Evolutionary conservation across 1,140 invertebrate species (phyloP), one percentile per base, ranked within the genome.

Genomic region (Drosophila ohnishii): DNA sequence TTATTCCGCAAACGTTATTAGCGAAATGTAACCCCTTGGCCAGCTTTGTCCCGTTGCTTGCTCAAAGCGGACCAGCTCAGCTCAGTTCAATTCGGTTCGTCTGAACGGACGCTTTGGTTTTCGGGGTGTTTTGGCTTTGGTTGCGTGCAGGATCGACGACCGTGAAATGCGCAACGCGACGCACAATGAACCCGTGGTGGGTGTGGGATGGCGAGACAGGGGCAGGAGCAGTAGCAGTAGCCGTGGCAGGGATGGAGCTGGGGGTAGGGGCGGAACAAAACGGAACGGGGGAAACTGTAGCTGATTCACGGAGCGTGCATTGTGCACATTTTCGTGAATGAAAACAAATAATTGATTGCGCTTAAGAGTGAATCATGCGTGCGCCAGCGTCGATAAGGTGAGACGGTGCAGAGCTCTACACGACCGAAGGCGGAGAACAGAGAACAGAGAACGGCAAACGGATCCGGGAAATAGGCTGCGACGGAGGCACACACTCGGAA

Each of bases 81-180:
- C 28, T 50, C 28, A 13, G 51, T 55, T 55, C 19, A 55, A 37
- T 55, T 37, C 34, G 51, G 51, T 55, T 55, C 51, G 51, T 53
- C 34, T 55, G 51, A 39, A 55, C 34, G 50, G 63, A 55, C 66
- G 63, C 62, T 32, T 44, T 48, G 45, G 45, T 63, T 70, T 83
- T 79, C 47, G 76, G 75, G 83, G 71, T 78, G 70, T 70, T 58
- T 78, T 67, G 53, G 30, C 25, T 39, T 53, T 50, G 71, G 67
- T 81, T 83, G 75, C 57, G 79, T 88, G 84, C 84, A 86, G 84
- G 84, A 87, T 87, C 84, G 84, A 87, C 80, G 84, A 88, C 84
- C 84, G 84, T 87, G 84, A 87, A 86, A 88, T 88, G 83, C 59
- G 62, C 62, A 66, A 71, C 80, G 65, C 65, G 85, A 84, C 84